Base-by-base conservation (phyloP, 2,113 vertebrate genomes). In the Cheirogaleus medius region DNA sequence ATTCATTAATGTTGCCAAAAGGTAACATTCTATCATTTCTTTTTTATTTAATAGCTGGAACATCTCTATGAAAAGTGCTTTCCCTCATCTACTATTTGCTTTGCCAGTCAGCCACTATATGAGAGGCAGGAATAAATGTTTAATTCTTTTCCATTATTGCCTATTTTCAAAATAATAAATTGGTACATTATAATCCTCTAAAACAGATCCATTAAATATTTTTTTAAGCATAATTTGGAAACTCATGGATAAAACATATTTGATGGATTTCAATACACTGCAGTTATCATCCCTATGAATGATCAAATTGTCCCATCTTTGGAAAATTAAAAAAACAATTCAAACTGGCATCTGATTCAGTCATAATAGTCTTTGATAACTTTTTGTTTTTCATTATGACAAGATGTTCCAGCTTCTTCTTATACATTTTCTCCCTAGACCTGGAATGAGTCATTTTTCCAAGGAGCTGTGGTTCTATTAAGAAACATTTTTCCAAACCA, bases 121-220 rank as follows among this genome's bases (percentile, higher is more conserved):
- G 29, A 64, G n/a, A 89, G 34, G n/a, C 13, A 86, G 56, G 32
- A 90, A 81, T 73, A 90, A 96, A 95, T 87, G 10, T 25, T 76
- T 76, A n/a, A 84, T 60, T 93, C 37, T 93, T 90, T 74, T 74
- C 71, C 12, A 44, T 88, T 95, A 74, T 29, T 80, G 42, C 47
- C 34, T 87, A 21, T 49, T 90, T 95, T 81, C 39, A 90, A 93
- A 97, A 90, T 32, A 85, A 74, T 58, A 77, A 81, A 34, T 68
- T 60, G n/a, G 60, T 88, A 21, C 2, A 91, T 13, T 77, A 76
- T 2, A 77, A 63, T 60, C 29, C 32, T 94, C 49, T 77, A 64
- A 92, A 83, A 69, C 11, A 9, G 60, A 78, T 83, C 60, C 82
- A 77, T 27, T 34, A 52, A 20, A 29, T 60, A 0, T 78, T 63